Percentiles rank a stretch among this genome's conserved stretches.
phyloP scores from a whole-genome alignment of 1,140 invertebrate genomes.

The Rhysida immarginata region DNA sequence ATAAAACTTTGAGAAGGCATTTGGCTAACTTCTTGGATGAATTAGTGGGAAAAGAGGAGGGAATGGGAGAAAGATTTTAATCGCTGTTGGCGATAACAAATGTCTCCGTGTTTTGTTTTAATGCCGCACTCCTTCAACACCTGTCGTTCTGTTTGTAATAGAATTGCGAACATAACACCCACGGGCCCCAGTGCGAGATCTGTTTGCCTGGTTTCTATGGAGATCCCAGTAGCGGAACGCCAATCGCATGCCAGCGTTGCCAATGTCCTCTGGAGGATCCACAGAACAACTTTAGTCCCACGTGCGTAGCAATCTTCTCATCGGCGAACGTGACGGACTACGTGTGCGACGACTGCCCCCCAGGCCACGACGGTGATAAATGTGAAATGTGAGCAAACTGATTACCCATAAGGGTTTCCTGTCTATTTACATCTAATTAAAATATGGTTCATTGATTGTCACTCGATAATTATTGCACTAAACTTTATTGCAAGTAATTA shows the following conservation, averaged over 20 bases:
- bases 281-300: slow-evolving; percentile 74
- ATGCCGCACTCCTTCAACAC: no score
- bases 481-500: no score
- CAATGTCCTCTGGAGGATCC: slow-evolving; percentile 61
- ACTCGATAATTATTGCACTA: no score
- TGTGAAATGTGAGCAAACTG: slow-evolving; percentile 59
- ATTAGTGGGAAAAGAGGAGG: background rate
- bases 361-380: slow-evolving; percentile 76
- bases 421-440: no score
- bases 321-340: slow-evolving; percentile 44
- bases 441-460: no score
- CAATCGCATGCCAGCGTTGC: slow-evolving; percentile 66
- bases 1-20: no score
- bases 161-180: slow-evolving; percentile 52
- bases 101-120: no score
- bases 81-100: no score
- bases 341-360: slow-evolving; percentile 74
- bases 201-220: slow-evolving; percentile 85
- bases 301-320: slow-evolving; percentile 50
- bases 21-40: slow-evolving; percentile 10
- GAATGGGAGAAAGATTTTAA: no score
- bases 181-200: slow-evolving; percentile 58
- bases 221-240: slow-evolving; percentile 54
- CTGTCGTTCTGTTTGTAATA: slow-evolving; percentile 21
- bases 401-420: no score